These are phyloP conservation scores for Bombus vancouverensis DNA, from an alignment of 1,140 invertebrate genomes.

Conservation along the genomic window DNA sequence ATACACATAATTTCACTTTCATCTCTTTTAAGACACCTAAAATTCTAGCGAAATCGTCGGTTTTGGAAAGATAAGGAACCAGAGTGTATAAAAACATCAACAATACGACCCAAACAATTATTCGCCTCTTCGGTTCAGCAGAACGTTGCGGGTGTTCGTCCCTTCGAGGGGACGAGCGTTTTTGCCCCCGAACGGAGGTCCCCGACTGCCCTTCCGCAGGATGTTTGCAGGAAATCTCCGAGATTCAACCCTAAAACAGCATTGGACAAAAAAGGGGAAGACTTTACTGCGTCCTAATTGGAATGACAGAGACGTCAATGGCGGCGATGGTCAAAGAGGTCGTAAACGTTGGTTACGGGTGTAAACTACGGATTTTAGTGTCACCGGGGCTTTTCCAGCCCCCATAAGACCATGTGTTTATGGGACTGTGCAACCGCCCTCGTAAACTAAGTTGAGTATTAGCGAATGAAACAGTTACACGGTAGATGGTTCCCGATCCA, in stretches of 20 bases:
- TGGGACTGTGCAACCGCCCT: constrained; percentile 74
- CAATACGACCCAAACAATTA: constrained; percentile 20
- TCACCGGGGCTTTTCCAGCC: constrained; percentile 73
- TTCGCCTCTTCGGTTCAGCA: background rate
- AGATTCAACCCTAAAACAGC: constrained; percentile 67
- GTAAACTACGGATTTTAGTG: constrained; percentile 81
- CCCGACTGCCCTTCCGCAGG: constrained; percentile 33
- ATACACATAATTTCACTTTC: background rate
- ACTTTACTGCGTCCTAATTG: constrained; percentile 80
- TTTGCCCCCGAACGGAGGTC: background rate
- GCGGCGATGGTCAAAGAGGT: constrained; percentile 74
- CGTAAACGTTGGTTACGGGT: constrained; percentile 77
- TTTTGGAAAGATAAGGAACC: background rate
- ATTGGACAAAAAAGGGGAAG: constrained; percentile 60
- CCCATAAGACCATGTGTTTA: constrained; percentile 74
- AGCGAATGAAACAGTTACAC: background rate
- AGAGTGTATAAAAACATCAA: background rate
- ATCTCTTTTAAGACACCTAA: background rate
- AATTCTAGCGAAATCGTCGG: background rate
- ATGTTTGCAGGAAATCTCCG: constrained; percentile 57
- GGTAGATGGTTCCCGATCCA: background rate
- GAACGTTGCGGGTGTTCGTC: constrained; percentile 10
- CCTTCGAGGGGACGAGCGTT: background rate
- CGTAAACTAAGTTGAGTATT: constrained; percentile 72
- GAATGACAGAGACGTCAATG: constrained; percentile 81